A percentile compares a stretch with the other conserved stretches of the same genome.
Evolutionary conservation across 2,888 invertebrate genomes (phyloP).

Genomic region (Hydroisotoma schaefferi): DNA sequence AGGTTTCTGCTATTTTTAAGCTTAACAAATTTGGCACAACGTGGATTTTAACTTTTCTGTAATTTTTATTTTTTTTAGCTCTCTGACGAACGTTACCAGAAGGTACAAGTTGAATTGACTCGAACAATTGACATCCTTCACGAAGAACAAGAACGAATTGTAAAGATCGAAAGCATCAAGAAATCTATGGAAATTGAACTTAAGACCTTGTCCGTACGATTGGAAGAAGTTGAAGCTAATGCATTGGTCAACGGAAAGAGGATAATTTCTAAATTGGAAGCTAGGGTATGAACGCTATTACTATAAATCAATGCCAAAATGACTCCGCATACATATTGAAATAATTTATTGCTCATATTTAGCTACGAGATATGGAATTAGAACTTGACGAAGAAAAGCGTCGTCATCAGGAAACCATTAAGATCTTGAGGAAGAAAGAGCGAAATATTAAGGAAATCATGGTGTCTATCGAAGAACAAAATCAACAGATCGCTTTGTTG

Average conservation of each 20-base stretch:
- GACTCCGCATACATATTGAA: not conserved
- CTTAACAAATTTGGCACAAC: no score
- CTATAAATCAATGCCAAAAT: not conserved
- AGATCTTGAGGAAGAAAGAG: conserved; percentile 97
- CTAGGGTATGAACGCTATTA: conserved; percentile 57
- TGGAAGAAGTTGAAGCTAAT: conserved; percentile 95
- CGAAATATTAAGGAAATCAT: conserved; percentile 92
- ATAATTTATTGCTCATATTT: conserved; percentile 6
- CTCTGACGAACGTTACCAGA: conserved; percentile 88
- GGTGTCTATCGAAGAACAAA: conserved; percentile 93
- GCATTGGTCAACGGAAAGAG: conserved; percentile 95
- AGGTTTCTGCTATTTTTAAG: no score
- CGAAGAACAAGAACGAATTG: conserved; percentile 93
- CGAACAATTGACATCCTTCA: conserved; percentile 90
- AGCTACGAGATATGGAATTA: conserved; percentile 87
- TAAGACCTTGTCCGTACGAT: conserved; percentile 85
- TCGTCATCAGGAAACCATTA: conserved; percentile 94
- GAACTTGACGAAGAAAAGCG: conserved; percentile 96
- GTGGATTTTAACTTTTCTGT: no score
- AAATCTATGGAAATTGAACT: conserved; percentile 97
- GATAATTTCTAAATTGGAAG: conserved; percentile 95
- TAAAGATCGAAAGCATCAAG: conserved; percentile 96
- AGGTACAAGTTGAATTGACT: conserved; percentile 85
- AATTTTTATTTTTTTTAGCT: conserved; percentile 53
- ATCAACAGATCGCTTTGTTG: conserved; percentile 88